A percentile compares a stretch with the other conserved stretches of the same genome.
These are phyloP conservation scores for Zenarchopterus dispar DNA, from an alignment of 2,797 vertebrate genomes.

Conservation along the genomic window DNA sequence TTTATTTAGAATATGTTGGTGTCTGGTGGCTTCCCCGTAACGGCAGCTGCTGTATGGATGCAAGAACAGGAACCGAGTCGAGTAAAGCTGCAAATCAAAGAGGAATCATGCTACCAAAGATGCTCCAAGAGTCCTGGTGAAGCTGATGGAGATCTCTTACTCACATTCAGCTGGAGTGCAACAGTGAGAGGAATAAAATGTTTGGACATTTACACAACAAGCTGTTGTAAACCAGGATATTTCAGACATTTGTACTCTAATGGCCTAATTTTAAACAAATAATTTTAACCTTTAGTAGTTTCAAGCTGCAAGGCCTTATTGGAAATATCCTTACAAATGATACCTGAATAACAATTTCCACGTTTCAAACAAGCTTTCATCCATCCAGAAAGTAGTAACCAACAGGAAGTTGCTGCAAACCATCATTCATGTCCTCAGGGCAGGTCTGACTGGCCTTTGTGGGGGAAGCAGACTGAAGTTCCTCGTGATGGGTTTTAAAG, in stretches of 20 bases:
- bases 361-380: neutral
- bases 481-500: no score
- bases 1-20: slow-evolving; percentile 20
- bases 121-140: slow-evolving; percentile 61
- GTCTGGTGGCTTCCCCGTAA: slow-evolving; percentile 45
- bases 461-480: slow-evolving; percentile 9
- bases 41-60: slow-evolving; percentile 42
- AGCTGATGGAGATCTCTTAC: slow-evolving; percentile 44
- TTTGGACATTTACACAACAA: no score
- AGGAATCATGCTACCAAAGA: slow-evolving; percentile 66
- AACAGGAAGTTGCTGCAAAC: neutral
- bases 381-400: neutral
- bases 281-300: no score
- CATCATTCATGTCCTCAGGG: no score
- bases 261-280: no score
- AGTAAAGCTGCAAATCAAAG: slow-evolving; percentile 34
- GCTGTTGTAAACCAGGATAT: no score
- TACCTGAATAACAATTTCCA: no score
- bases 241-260: no score
- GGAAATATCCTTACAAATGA: slow-evolving; percentile 2
- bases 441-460: slow-evolving; percentile 6
- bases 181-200: neutral
- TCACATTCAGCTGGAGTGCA: slow-evolving; percentile 18
- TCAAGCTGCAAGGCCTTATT: no score
- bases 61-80: slow-evolving; percentile 40